Base-by-base conservation (phyloP, 1,140 invertebrate species). In the Marisa cornuarietis region DNA sequence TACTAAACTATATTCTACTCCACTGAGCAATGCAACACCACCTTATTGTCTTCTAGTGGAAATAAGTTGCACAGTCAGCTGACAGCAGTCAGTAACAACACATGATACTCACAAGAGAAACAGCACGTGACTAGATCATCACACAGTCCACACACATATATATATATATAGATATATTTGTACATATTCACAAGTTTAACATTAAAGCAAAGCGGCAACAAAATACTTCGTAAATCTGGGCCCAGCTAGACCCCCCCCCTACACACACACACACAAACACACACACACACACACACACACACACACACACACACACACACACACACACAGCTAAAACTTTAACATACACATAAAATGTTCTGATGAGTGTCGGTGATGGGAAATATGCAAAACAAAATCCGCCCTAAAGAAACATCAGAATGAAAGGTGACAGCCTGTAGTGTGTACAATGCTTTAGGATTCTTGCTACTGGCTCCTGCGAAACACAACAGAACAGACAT, bases 271-370 rank as follows among this genome's bases (percentile, higher is more conserved):
- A 69, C 68, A 69, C 24, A 69, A 0, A 69, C 18, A 1, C 68
- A 69, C 68, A 69, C 68, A 5, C 10, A 10, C 24, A 69, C 68
- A 69, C 68, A 26, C 68, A 69, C 24, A 7, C 68, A 69, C 68
- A 69, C 68, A 8, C 68, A 69, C 68, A 69, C 68, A 69, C 68
- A 69, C 68, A 7, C 24, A 26, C 6, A 69, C 68, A 26, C 68
- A 69, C 68, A 26, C 68, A 69, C 68, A 26, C 68, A 6, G n/a
- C n/a, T n/a, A n/a, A n/a, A n/a, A n/a, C n/a, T 31, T 13, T 31
- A 69, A n/a, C 66, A 24, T 31, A 69, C 66, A 24, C 66, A 69
- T 31, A 69, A 13, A 69, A 22, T 24, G 22, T 24, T 31, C n/a
- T 31, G 31, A 22, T 24, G 11, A 69, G 22, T 10, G 22, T 11